Evolutionary conservation across 2,888 invertebrate genomes (phyloP), one percentile per base, ranked within the genome.

Genomic region (Nipponacmea schrenckii): DNA sequence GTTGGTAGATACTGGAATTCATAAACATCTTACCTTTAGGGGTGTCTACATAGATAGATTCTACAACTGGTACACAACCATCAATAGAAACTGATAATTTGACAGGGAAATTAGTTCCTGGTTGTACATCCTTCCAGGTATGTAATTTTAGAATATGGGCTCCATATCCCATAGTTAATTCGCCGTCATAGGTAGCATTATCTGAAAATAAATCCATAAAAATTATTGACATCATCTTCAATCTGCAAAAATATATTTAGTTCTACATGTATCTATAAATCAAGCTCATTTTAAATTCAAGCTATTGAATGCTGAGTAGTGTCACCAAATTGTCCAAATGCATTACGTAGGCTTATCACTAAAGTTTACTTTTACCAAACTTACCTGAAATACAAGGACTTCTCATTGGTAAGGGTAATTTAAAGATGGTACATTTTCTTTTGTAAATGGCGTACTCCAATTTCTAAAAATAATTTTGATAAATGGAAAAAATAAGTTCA

Each of bases 361-460:
- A n/a, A n/a, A n/a, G n/a, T n/a, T n/a, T 39, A 39, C 10, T 39
- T 8, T 1, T 39, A 8, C 39, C 10, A 39, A 39, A 63, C 63
- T 14, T 64, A 69, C 69, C 69, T 39, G 69, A 63, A 20, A 69
- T 63, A 24, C 69, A 69, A 46, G 69, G 69, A 12, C 62, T 46
- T 24, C 69, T 62, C 69, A 69, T 69, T 26, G 44, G 27, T 56
- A 63, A 62, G 1, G 62, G 62, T 39, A n/a, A 31, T 46, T 69
- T 64, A 24, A 39, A 50, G 17, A 50, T 64, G 14, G 56, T 69
- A 50, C 69, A 69, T 12, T 39, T 64, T 5, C 27, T 15, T 17
- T 20, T n/a, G 15, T 48, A 31, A 17, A 31, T 69, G 24, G 64
- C 69, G 39, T 69, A 69, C 46, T 69, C 64, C 31, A 48, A 48